These are phyloP conservation scores for Lycocerus yunnanus DNA, from an alignment of 2,888 invertebrate genomes.

Conservation along the genomic window DNA sequence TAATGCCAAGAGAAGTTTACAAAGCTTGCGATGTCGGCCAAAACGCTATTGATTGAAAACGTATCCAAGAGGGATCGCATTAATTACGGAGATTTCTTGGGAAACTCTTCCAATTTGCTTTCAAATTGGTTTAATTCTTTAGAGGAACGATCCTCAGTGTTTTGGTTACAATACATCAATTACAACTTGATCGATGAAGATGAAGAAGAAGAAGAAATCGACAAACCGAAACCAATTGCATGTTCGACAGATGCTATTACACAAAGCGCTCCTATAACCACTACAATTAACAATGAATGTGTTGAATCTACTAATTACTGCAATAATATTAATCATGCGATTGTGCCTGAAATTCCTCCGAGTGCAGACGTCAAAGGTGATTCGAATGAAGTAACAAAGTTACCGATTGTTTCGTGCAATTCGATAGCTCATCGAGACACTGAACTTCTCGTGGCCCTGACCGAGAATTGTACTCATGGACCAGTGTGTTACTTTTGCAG, in stretches of 20 bases:
- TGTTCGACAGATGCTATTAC: neutral
- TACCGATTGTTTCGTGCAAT: constrained; percentile 45
- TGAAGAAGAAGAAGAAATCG: constrained; percentile 10
- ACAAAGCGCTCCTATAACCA: neutral
- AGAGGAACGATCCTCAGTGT: constrained; percentile 50
- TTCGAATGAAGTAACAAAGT: constrained; percentile 22
- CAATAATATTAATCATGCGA: neutral
- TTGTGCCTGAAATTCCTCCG: neutral
- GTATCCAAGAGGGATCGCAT: constrained; percentile 33
- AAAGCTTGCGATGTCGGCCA: constrained; percentile 37
- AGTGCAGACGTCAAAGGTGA: neutral
- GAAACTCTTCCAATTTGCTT: constrained; percentile 39
- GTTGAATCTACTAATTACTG: neutral
- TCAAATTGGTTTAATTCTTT: constrained; percentile 52
- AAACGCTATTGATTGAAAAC: constrained; percentile 39
- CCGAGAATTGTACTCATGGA: constrained; percentile 54
- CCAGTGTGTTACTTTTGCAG: constrained; percentile 58
- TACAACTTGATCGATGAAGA: constrained; percentile 25
- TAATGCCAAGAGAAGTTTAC: neutral
- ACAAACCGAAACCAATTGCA: neutral
- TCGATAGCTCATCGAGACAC: constrained; percentile 56
- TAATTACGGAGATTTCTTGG: constrained; percentile 34
- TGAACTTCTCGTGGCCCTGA: constrained; percentile 53
- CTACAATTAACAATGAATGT: neutral
- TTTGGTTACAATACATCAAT: constrained; percentile 49